phyloP scores from a whole-genome alignment of 2,797 vertebrate species.

The Macrochelys suwanniensis region DNA sequence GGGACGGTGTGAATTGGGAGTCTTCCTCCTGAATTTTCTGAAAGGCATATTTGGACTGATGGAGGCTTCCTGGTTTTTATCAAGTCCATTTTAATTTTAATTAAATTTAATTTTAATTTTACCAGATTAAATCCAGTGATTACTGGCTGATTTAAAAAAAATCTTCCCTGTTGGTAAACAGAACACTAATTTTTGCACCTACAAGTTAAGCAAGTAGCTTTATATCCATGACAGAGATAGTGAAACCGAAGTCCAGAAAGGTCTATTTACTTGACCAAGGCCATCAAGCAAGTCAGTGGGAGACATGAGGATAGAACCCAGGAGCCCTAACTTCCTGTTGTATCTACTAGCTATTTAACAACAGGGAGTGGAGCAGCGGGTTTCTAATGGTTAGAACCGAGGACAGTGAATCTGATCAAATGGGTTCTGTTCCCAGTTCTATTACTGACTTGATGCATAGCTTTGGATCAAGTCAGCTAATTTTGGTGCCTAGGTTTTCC shows the following conservation, averaged over 20 bases:
- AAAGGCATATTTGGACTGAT: not conserved
- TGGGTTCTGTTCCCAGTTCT: not conserved
- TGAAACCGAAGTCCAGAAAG: not conserved
- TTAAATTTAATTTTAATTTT: conserved; percentile 38
- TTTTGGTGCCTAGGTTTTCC: conserved; percentile 45
- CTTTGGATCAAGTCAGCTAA: not conserved
- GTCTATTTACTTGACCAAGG: not conserved
- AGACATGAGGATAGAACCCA: not conserved
- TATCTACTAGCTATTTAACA: not conserved
- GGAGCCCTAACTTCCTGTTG: rapidly evolving
- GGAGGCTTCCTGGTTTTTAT: not conserved
- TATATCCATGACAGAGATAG: not conserved
- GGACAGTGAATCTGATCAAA: not conserved
- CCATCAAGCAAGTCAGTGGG: not conserved
- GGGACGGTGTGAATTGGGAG: not conserved
- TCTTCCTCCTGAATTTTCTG: not conserved
- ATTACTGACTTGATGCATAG: not conserved
- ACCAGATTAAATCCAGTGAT: not conserved
- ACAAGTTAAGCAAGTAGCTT: not conserved
- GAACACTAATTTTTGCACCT: not conserved
- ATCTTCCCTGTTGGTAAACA: not conserved
- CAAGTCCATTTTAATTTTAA: conserved; percentile 20
- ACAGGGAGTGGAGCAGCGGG: not conserved
- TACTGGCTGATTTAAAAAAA: not conserved
- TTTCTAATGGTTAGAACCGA: not conserved